Conservation (phyloP, 2,797 vertebrate species). For the Forpus xanthops region DNA sequence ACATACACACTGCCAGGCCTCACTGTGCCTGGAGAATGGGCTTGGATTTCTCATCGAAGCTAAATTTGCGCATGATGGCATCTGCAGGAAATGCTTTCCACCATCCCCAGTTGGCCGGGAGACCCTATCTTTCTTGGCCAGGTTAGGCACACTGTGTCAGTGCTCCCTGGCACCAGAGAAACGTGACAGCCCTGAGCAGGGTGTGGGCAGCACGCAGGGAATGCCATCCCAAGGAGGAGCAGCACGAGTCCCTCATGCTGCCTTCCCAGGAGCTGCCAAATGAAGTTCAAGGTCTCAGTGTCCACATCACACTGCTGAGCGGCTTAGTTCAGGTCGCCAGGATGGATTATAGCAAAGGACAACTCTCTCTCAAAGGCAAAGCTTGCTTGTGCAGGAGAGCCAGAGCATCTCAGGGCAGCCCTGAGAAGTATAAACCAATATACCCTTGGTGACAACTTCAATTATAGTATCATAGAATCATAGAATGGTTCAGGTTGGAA, state of each 20-base stretch:
- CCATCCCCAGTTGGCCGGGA: background rate
- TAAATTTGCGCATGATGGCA: constrained; percentile 53
- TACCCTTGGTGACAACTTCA: background rate
- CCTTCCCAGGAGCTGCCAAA: background rate
- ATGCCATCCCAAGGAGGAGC: background rate
- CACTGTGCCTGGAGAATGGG: background rate
- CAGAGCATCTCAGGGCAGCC: background rate
- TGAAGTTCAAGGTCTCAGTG: background rate
- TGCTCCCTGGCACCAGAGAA: background rate
- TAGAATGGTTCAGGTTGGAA: background rate
- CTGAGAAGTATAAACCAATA: fast-evolving
- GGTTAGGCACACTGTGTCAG: constrained; percentile 41
- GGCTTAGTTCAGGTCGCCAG: background rate
- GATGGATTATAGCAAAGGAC: background rate
- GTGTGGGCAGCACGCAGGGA: background rate
- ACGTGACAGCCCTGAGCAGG: background rate
- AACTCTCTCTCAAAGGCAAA: background rate
- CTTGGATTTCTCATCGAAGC: constrained; percentile 31
- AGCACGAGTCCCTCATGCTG: fast-evolving
- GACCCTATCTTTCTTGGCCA: constrained; percentile 24
- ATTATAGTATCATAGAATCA: background rate
- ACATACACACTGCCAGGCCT: background rate
- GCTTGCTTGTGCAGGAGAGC: fast-evolving
- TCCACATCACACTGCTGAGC: background rate
- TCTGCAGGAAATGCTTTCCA: constrained; percentile 43